Percentiles rank a stretch among this genome's conserved stretches.
Evolutionary conservation across 2,888 invertebrate species (phyloP).

Genomic region (Fragum sueziense): DNA sequence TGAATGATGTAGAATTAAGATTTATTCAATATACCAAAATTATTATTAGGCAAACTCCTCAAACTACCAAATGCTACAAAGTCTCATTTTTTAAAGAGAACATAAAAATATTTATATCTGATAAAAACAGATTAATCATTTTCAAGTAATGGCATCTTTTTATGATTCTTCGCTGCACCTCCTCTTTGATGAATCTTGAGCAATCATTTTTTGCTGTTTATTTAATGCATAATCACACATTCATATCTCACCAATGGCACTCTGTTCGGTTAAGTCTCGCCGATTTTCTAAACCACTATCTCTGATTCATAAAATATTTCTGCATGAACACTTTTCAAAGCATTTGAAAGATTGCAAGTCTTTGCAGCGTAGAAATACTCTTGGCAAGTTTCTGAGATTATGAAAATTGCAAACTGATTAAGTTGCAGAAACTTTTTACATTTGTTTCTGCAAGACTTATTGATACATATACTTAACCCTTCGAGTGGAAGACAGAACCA

Average conservation of each 20-base stretch:
- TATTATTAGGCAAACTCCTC: too few species aligned
- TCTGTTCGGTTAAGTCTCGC: not conserved
- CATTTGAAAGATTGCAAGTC: not conserved
- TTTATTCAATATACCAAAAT: too few species aligned
- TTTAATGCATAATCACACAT: conserved; percentile 6
- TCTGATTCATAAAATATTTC: not conserved
- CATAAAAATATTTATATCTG: not conserved
- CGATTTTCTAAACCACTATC: not conserved
- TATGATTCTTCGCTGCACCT: conserved; percentile 1
- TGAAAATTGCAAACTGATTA: too few species aligned
- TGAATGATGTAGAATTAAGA: too few species aligned
- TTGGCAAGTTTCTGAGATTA: too few species aligned
- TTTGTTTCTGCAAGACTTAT: too few species aligned
- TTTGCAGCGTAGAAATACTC: not conserved
- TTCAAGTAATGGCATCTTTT: conserved; percentile 9
- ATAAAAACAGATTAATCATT: conserved; percentile 3
- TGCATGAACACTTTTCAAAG: not conserved
- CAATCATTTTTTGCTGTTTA: not conserved
- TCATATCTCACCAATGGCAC: conserved; percentile 3
- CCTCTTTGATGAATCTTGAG: conserved; percentile 8
- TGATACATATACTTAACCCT: not conserved
- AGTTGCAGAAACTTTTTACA: too few species aligned
- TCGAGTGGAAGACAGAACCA: too few species aligned
- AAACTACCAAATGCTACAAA: too few species aligned
- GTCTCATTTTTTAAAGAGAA: conserved; percentile 5